A percentile compares a stretch with the other conserved stretches of the same genome.
Evolutionary conservation across 2,797 vertebrate species (phyloP).

Genomic region (Champsocephalus esox): DNA sequence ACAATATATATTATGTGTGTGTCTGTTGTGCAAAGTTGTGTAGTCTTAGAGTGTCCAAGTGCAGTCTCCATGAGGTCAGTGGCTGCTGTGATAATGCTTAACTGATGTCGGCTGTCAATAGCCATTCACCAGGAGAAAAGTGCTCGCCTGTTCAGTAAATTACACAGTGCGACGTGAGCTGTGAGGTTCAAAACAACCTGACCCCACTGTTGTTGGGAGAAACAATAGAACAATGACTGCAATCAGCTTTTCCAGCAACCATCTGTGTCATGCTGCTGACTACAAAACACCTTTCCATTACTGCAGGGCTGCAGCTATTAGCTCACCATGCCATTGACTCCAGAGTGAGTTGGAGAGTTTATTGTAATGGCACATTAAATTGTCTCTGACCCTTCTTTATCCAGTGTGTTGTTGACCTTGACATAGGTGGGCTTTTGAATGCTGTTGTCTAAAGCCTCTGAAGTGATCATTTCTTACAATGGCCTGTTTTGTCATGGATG

Average conservation of each 20-base stretch:
- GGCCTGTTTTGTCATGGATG: conserved; percentile 24
- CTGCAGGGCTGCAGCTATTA: conserved; percentile 74
- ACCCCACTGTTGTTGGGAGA: conserved; percentile 80
- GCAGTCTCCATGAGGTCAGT: conserved; percentile 70
- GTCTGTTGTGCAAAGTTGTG: background rate
- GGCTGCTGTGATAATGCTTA: conserved; percentile 78
- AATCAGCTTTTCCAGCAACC: conserved; percentile 79
- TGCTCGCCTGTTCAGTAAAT: conserved; percentile 84
- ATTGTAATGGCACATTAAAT: conserved; percentile 78
- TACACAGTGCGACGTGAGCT: conserved; percentile 74
- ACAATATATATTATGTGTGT: no score
- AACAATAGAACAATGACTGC: conserved; percentile 84
- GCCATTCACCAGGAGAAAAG: conserved; percentile 79
- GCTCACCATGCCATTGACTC: conserved; percentile 75
- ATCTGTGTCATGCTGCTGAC: conserved; percentile 77
- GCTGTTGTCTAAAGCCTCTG: conserved; percentile 18
- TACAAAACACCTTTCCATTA: conserved; percentile 80
- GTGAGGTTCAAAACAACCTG: conserved; percentile 77
- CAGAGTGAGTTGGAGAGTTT: conserved; percentile 76
- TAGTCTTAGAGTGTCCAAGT: conserved; percentile 56
- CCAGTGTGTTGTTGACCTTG: conserved; percentile 65
- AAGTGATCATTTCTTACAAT: conserved; percentile 29
- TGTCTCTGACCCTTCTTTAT: conserved; percentile 69
- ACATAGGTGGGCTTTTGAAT: conserved; percentile 43
- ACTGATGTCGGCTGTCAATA: conserved; percentile 82